Percentiles rank a stretch among this genome's conserved stretches.
These are phyloP conservation scores for Zelostemma sp. DNA, from an alignment of 1,140 invertebrate species.

Conservation along the genomic window DNA sequence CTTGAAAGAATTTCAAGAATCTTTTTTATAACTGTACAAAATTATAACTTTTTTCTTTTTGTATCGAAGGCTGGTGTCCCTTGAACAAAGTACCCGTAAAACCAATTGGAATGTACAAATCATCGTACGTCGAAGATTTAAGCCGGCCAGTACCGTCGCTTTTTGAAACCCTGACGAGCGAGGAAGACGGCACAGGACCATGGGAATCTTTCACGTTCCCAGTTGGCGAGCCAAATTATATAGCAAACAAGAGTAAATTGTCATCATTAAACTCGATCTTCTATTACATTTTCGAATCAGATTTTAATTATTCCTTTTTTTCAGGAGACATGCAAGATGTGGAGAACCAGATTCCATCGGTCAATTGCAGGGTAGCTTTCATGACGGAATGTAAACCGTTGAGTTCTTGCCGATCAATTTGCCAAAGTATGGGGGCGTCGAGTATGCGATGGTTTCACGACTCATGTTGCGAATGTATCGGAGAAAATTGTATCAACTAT, in stretches of 20 bases:
- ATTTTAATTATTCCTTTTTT: conserved; percentile 32
- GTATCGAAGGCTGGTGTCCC: conserved; percentile 85
- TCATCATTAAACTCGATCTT: too few relatives aligned
- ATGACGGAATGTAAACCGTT: conserved; percentile 87
- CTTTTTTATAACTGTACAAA: too few relatives aligned
- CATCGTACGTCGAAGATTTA: conserved; percentile 86
- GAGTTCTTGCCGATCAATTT: conserved; percentile 83
- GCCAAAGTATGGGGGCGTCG: conserved; percentile 77
- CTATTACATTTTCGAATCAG: too few relatives aligned
- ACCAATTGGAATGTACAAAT: conserved; percentile 77
- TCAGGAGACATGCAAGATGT: background rate
- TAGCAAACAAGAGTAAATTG: too few relatives aligned
- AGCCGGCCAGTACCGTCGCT: conserved; percentile 80
- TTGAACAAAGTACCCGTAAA: conserved; percentile 77
- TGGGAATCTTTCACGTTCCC: conserved; percentile 82
- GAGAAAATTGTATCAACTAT: conserved; percentile 86
- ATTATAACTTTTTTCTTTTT: too few relatives aligned
- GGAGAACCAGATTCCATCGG: conserved; percentile 11
- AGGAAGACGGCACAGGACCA: conserved; percentile 75
- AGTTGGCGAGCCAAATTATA: too few relatives aligned
- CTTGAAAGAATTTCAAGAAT: too few relatives aligned
- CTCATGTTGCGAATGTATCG: conserved; percentile 92
- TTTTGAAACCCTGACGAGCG: conserved; percentile 81
- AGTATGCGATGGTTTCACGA: conserved; percentile 90
- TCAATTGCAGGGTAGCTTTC: conserved; percentile 91